phyloP scores from a whole-genome alignment of 1,140 invertebrate genomes.

The Bathynomus jamesi region DNA sequence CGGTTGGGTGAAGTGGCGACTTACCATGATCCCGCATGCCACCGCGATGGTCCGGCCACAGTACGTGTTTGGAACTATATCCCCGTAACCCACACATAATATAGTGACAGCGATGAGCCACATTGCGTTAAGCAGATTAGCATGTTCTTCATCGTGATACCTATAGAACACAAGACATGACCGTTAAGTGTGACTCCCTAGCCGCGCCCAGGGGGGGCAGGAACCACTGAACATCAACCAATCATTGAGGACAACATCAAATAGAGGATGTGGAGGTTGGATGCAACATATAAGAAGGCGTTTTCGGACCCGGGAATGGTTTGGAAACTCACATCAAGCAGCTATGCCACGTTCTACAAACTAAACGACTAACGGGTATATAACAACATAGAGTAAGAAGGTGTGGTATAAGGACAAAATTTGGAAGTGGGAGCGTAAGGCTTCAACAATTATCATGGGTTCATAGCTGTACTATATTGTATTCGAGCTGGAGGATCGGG shows the following conservation, averaged over 20 bases:
- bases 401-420: slow-evolving; percentile 16
- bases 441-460: slow-evolving; percentile 23
- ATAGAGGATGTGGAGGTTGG: slow-evolving; percentile 24
- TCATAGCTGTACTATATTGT: slow-evolving; percentile 39
- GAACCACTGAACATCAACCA: slow-evolving; percentile 34
- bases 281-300: slow-evolving; percentile 23
- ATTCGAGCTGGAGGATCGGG: background rate
- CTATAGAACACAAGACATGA: slow-evolving; percentile 46
- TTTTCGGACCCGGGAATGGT: slow-evolving; percentile 29
- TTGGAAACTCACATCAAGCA: slow-evolving; percentile 33
- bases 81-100: slow-evolving; percentile 67
- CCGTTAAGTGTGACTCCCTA: slow-evolving; percentile 29
- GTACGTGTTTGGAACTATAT: slow-evolving; percentile 91
- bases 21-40: slow-evolving; percentile 86
- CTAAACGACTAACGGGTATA: slow-evolving; percentile 30
- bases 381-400: slow-evolving; percentile 25
- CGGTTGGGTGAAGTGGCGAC: slow-evolving; percentile 42
- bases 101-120: slow-evolving; percentile 87
- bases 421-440: slow-evolving; percentile 20
- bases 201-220: slow-evolving; percentile 16
- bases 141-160: slow-evolving; percentile 78
- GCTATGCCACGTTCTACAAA: slow-evolving; percentile 29
- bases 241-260: slow-evolving; percentile 32
- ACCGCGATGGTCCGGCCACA: slow-evolving; percentile 84
- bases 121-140: slow-evolving; percentile 85